A percentile compares a stretch with the other conserved stretches of the same genome.
phyloP scores from a whole-genome alignment of 2,888 invertebrate genomes.

The Stegophylla sp. region DNA sequence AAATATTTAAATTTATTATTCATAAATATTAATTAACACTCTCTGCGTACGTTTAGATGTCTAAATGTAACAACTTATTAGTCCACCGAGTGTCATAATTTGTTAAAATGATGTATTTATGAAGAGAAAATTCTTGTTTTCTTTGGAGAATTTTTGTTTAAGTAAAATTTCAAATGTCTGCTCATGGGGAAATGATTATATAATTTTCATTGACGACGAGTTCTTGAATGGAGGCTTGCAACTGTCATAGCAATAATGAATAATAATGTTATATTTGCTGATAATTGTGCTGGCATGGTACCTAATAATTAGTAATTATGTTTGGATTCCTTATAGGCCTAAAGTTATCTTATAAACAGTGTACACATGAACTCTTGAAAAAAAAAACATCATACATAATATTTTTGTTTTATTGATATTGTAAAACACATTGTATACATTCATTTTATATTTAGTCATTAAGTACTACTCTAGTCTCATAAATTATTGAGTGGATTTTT shows the following conservation, averaged over 20 bases:
- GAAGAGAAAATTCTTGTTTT: background rate
- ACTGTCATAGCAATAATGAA: too few species aligned
- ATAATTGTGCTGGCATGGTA: background rate
- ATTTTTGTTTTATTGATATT: background rate
- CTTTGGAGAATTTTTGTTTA: background rate
- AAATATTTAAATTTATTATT: background rate
- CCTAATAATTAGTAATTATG: background rate
- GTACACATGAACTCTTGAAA: background rate
- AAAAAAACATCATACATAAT: background rate
- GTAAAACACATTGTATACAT: too few species aligned
- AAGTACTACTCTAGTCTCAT: too few species aligned
- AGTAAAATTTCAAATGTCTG: background rate
- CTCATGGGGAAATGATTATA: background rate
- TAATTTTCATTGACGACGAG: background rate
- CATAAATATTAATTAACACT: background rate
- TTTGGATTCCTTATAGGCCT: background rate
- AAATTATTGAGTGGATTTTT: too few species aligned
- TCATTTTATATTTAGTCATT: too few species aligned
- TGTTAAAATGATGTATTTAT: background rate
- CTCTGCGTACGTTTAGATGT: background rate
- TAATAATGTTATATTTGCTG: constrained; percentile 19
- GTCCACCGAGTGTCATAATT: too few species aligned
- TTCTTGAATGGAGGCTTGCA: too few species aligned
- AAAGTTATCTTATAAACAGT: background rate
- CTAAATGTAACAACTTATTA: too few species aligned